phyloP scores from a whole-genome alignment of 2,797 vertebrate genomes.

The Aulostomus chinensis region DNA sequence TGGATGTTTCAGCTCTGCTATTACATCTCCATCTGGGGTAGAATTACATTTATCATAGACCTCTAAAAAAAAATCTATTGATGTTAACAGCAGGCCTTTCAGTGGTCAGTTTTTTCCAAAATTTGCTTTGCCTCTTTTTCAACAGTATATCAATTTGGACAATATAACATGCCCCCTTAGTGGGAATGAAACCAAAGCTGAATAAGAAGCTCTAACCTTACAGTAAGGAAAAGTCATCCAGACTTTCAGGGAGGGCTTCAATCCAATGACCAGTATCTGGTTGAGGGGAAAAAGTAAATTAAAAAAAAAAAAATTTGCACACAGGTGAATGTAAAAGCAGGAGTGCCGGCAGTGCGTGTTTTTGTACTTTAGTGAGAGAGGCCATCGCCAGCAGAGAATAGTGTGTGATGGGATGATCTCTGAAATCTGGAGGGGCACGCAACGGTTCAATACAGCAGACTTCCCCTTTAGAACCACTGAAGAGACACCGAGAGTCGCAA shows the following conservation, averaged over 20 bases:
- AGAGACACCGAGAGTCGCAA: slow-evolving; percentile 94
- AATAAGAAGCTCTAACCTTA: slow-evolving; percentile 74
- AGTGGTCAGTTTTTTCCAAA: too few relatives aligned
- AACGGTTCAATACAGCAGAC: slow-evolving; percentile 95
- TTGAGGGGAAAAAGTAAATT: slow-evolving; percentile 5
- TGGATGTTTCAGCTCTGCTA: too few relatives aligned
- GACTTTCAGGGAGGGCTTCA: slow-evolving; percentile 95
- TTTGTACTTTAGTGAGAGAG: slow-evolving; percentile 91
- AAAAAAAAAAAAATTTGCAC: neutral
- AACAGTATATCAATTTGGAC: too few relatives aligned
- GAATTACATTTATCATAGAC: too few relatives aligned
- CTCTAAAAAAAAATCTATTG: too few relatives aligned
- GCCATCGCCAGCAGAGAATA: slow-evolving; percentile 96
- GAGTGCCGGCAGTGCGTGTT: neutral
- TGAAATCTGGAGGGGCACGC: slow-evolving; percentile 87
- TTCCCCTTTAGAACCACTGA: slow-evolving; percentile 97
- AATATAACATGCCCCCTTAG: too few relatives aligned
- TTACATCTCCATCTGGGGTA: too few relatives aligned
- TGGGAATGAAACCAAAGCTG: too few relatives aligned
- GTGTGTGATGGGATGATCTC: slow-evolving; percentile 93
- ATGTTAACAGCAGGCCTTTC: too few relatives aligned
- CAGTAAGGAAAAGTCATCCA: slow-evolving; percentile 98
- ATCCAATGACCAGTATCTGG: slow-evolving; percentile 94
- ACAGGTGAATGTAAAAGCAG: neutral
- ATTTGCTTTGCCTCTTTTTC: too few relatives aligned